Percentiles rank a stretch among this genome's conserved stretches.
Conservation (phyloP, 2,888 invertebrate genomes). For the Lithophane leautieri region DNA sequence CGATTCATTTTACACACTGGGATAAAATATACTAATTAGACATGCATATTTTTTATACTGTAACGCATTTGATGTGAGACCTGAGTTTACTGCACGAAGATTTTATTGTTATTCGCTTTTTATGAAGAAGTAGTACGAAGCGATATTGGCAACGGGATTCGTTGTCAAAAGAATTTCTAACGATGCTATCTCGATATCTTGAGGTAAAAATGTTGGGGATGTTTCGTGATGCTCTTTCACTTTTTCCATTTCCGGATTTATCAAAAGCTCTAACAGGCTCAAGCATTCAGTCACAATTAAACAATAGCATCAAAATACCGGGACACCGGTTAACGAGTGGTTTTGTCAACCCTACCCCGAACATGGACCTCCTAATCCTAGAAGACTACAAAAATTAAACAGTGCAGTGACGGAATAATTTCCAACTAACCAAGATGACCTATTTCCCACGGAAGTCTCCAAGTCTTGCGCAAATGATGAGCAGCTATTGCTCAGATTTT, state of each 20-base stretch:
- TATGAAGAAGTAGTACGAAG: slow-evolving; percentile 57
- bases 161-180: background rate
- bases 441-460: slow-evolving; percentile 53
- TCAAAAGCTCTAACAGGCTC: background rate
- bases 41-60: slow-evolving; percentile 70
- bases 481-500: slow-evolving; percentile 16
- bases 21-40: slow-evolving; percentile 78
- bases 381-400: slow-evolving; percentile 24
- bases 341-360: background rate
- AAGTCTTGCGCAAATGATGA: slow-evolving; percentile 45
- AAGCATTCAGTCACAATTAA: background rate
- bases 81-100: slow-evolving; percentile 61
- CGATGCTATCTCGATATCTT: background rate
- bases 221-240: background rate
- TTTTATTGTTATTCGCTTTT: slow-evolving; percentile 62
- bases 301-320: background rate
- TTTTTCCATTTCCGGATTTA: background rate
- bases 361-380: background rate
- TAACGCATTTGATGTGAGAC: slow-evolving; percentile 63
- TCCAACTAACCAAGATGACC: slow-evolving; percentile 25
- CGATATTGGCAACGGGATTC: slow-evolving; percentile 22
- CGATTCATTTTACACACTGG: slow-evolving; percentile 72
- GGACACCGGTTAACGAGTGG: too few species aligned
- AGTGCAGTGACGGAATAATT: slow-evolving; percentile 1
- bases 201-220: background rate